These are phyloP conservation scores for Miltochrista miniata DNA, from an alignment of 2,888 invertebrate species.

Conservation along the genomic window DNA sequence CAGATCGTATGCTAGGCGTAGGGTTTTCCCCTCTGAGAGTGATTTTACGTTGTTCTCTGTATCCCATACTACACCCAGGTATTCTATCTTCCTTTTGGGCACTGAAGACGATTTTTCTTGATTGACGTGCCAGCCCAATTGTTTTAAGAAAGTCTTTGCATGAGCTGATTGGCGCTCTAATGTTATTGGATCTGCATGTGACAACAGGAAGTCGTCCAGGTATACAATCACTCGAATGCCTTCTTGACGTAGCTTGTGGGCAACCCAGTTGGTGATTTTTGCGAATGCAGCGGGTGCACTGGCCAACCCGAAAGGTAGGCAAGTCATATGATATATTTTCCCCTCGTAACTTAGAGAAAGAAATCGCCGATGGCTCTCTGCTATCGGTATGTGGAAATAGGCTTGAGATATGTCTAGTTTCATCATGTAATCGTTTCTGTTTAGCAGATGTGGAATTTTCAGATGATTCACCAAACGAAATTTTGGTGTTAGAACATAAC, in stretches of 20 bases:
- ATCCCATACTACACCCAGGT: not conserved
- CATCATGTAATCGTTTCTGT: not conserved
- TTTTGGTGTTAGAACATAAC: not conserved
- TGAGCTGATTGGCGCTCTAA: not conserved
- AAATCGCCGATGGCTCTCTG: not conserved
- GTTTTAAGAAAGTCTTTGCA: not conserved
- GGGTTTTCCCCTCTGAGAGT: not conserved
- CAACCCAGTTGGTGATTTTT: not conserved
- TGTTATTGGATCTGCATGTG: not conserved
- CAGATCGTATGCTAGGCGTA: not conserved
- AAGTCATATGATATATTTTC: not conserved
- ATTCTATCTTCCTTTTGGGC: not conserved
- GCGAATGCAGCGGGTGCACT: not conserved
- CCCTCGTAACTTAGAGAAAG: not conserved
- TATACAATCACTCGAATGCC: not conserved
- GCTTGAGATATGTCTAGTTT: not conserved
- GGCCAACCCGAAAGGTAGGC: not conserved
- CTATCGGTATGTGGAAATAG: not conserved
- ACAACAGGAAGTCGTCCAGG: not conserved
- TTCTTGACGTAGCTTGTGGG: not conserved
- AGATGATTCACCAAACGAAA: not conserved
- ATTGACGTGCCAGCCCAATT: not conserved
- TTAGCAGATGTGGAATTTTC: not conserved
- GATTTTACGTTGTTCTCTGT: no score
- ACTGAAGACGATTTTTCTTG: not conserved